These are phyloP conservation scores for Lathamus discolor DNA, from an alignment of 2,113 vertebrate species.

Conservation along the genomic window DNA sequence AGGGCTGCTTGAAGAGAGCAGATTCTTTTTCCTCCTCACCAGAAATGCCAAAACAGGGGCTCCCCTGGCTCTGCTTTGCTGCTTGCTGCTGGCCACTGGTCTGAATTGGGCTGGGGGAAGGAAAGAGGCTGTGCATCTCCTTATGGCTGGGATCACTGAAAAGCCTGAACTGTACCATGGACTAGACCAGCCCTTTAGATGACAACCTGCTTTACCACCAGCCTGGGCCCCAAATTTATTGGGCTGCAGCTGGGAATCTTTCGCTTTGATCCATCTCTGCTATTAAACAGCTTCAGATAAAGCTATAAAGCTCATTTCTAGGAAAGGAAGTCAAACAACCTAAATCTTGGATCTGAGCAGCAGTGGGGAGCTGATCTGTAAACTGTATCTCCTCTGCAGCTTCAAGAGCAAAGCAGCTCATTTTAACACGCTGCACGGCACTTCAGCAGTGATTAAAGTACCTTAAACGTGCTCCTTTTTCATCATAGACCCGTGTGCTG, in stretches of 20 bases:
- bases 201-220: neutral
- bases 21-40: neutral
- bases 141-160: neutral
- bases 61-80: neutral
- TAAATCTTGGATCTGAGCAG: neutral
- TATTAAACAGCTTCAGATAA: neutral
- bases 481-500: neutral
- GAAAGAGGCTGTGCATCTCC: neutral
- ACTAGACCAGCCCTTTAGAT: neutral
- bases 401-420: neutral
- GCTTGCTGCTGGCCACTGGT: neutral
- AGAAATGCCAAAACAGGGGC: neutral
- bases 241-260: neutral
- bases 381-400: neutral
- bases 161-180: neutral
- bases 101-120: neutral
- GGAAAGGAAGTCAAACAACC: neutral
- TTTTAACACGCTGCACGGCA: neutral
- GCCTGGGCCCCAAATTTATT: neutral
- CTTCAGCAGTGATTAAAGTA: neutral
- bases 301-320: neutral
- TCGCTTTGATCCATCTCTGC: neutral
- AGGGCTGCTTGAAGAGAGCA: neutral
- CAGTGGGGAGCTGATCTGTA: neutral
- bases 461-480: neutral